These are phyloP conservation scores for Maniola jurtina DNA, from an alignment of 1,140 invertebrate species.

Conservation along the genomic window DNA sequence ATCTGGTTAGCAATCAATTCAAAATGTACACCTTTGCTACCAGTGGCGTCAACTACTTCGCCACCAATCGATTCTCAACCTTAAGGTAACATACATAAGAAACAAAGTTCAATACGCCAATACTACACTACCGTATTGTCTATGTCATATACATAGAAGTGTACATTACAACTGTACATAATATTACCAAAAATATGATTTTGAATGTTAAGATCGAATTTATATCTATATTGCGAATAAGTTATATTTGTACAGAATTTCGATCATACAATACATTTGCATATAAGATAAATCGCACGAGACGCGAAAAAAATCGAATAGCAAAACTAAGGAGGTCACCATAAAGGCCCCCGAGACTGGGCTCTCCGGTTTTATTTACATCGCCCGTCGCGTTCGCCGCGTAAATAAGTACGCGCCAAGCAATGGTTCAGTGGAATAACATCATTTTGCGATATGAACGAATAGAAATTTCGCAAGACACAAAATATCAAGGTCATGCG, in stretches of 20 bases:
- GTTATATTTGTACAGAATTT: constrained; percentile 2
- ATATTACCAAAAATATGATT: constrained; percentile 39
- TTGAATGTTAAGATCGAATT: constrained; percentile 35
- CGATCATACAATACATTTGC: constrained; percentile 21
- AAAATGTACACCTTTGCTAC: constrained; percentile 46
- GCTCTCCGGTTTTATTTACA: constrained; percentile 73
- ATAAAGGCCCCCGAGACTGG: constrained; percentile 60
- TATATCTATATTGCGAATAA: constrained; percentile 4
- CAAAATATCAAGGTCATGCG: constrained; percentile 78
- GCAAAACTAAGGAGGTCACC: constrained; percentile 59
- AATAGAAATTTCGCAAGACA: constrained; percentile 74
- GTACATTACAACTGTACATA: constrained; percentile 54
- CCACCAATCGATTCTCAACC: constrained; percentile 42
- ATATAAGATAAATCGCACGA: constrained; percentile 24
- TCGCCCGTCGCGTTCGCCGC: constrained; percentile 58
- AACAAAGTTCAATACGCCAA: constrained; percentile 41
- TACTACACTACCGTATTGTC: constrained; percentile 51
- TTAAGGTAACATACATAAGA: constrained; percentile 41
- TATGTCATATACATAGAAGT: constrained; percentile 57
- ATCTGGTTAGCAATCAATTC: constrained; percentile 32
- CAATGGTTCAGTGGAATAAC: constrained; percentile 62
- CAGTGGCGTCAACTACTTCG: constrained; percentile 43
- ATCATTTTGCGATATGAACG: constrained; percentile 58
- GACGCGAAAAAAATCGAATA: constrained; percentile 44
- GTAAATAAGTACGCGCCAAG: constrained; percentile 62